Base-by-base conservation (phyloP, 2,113 vertebrate genomes). In the Strix aluco region DNA sequence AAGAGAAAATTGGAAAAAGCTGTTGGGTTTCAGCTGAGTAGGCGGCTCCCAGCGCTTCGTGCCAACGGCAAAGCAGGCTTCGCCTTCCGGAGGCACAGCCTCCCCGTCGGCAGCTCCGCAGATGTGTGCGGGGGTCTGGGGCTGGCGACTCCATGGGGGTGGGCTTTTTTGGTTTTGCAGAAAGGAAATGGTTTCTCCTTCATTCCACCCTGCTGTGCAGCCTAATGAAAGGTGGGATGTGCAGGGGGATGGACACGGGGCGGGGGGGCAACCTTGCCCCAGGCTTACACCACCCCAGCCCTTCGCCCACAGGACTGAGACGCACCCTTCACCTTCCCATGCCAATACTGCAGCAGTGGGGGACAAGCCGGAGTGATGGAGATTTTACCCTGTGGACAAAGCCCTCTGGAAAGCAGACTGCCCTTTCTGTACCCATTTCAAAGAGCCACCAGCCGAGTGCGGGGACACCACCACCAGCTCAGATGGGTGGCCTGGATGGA, bases 1-100 rank as follows among this genome's bases (percentile, higher is more conserved):
- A 81, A 9, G 70, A 94, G 96, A 85, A 97, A 96, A 97, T 96
- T 97, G 93, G 93, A 95, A 96, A 89, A 96, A 94, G 91, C 92
- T 97, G 94, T 94, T 92, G 86, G 84, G 84, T 94, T 97, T 91
- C 58, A 95, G 92, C 96, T 95, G 96, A 97, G 96, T 95, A 94
- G 94, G 86, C 86, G 86, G 94, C 95, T 97, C 94, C 90, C 84
- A 51, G 95, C 1, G 0, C 94, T 95, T 69, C 21, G n/a, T 97
- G 96, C 96, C 95, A 96, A 91, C 49, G 87, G 95, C 86, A 80
- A 44, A 79, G 72, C 66, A 92, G 95, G 86, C 92, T 94, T 92
- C 4, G 77, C 87, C 94, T 96, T 97, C 95, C 88, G 80, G 96
- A 96, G 96, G 86, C 96, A 72, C 94, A 92, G 96, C 88, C 91